Evolutionary conservation across 2,888 invertebrate species (phyloP).

Genomic region (Agrochola litura): DNA sequence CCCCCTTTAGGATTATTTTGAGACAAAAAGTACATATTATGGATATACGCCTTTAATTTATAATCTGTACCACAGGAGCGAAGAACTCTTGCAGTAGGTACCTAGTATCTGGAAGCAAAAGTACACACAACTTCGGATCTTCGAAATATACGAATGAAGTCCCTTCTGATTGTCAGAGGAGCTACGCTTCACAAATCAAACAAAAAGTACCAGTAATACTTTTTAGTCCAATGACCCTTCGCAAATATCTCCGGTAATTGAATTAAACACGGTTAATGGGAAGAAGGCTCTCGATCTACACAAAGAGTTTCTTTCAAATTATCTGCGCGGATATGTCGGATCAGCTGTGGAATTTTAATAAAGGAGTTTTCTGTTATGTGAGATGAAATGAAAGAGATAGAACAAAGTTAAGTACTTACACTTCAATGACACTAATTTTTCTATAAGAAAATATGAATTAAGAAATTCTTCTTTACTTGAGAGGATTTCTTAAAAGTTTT

Average conservation of each 20-base stretch:
- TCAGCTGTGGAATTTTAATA: slow-evolving; percentile 50
- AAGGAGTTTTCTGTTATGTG: slow-evolving; percentile 15
- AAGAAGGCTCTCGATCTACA: slow-evolving; percentile 37
- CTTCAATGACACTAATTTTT: not conserved
- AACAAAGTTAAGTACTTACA: not conserved
- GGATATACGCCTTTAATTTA: not conserved
- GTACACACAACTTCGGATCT: not conserved
- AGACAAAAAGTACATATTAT: no score
- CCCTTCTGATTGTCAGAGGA: slow-evolving; percentile 8
- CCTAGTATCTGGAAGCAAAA: not conserved
- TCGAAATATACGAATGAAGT: not conserved
- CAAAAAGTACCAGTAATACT: slow-evolving; percentile 33
- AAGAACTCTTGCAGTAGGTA: no score
- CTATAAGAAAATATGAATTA: not conserved
- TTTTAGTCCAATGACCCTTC: slow-evolving; percentile 23
- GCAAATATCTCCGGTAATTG: slow-evolving; percentile 37
- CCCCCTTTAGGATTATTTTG: no score
- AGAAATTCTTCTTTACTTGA: not conserved
- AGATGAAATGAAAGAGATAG: not conserved
- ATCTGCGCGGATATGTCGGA: slow-evolving; percentile 40
- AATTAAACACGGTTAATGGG: slow-evolving; percentile 55
- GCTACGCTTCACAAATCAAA: slow-evolving; percentile 35
- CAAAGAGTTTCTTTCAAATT: slow-evolving; percentile 49
- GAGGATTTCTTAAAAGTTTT: not conserved
- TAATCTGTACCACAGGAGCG: not conserved